Base-by-base conservation (phyloP, 2,888 invertebrate species). In the Tetragnatha montana region DNA sequence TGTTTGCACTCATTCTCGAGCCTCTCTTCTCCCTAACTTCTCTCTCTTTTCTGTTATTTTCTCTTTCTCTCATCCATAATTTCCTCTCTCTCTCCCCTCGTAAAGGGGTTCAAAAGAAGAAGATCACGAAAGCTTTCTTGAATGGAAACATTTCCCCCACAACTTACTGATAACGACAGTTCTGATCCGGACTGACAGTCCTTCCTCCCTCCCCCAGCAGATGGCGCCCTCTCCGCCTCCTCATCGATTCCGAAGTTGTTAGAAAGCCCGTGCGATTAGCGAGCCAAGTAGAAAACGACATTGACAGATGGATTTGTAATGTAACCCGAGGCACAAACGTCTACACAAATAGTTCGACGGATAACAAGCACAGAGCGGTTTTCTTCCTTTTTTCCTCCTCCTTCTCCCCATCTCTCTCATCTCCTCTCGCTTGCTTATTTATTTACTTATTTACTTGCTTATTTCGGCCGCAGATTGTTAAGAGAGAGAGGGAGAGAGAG, bases 301-400 rank as follows among this genome's bases (percentile, higher is more conserved):
- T 90, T 90, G 89, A 90, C 89, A 90, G 89, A 90, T 90, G 89
- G 89, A 90, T 90, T 90, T 90, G 89, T 90, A 90, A 90, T 90
- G 89, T 90, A 90, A 90, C 89, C 89, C 83, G 81, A 79, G 89
- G 89, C 89, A 87, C 86, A 79, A 82, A 86, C 81, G 89, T 90
- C 86, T 90, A 90, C 89, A 90, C 89, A 90, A 90, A 90, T 90
- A 90, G 86, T 90, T 90, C 89, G 60, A 79, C 78, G 82, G 89
- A 90, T 90, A 90, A 90, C 89, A 90, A 90, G 89, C 89, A 76
- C 78, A 78, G 86, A 70, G 81, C 78, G 85, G 75, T 89, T 89
- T 76, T 70, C 81, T 71, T 51, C 70, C 76, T 89, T 89, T 86
- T 86, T 81, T 81, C 47, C 50, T 49, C 14, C 47, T 49, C 50